Evolutionary conservation across 2,113 vertebrate species (phyloP).

Genomic region (Phalacrocorax brasilianus): DNA sequence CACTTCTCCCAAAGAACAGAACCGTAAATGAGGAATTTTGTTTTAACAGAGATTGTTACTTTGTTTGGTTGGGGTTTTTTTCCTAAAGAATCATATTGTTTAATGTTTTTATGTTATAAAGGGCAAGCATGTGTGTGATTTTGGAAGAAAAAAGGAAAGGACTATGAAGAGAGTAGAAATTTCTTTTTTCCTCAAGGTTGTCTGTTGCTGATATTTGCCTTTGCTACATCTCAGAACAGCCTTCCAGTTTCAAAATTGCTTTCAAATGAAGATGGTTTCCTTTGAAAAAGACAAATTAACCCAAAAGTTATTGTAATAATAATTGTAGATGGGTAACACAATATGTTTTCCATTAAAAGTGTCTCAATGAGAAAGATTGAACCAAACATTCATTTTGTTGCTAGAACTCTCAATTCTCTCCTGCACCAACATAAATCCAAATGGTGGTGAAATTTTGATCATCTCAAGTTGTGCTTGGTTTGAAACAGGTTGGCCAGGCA

Average conservation of each 20-base stretch:
- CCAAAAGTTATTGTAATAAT: neutral
- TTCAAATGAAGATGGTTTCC: neutral
- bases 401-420: neutral
- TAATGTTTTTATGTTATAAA: neutral
- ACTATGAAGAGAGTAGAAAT: neutral
- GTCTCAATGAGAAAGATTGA: neutral
- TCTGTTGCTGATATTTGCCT: neutral
- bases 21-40: neutral
- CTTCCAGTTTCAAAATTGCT: neutral
- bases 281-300: neutral
- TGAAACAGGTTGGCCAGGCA: neutral
- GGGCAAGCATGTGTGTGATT: neutral
- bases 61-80: neutral
- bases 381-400: neutral
- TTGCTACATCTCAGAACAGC: neutral
- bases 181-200: neutral
- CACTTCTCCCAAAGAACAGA: neutral
- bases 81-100: neutral
- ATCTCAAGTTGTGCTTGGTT: neutral
- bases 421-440: neutral
- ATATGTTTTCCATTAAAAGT: neutral
- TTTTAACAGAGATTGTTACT: neutral
- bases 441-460: neutral
- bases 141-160: neutral
- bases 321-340: neutral